Evolutionary conservation across 1,140 invertebrate species (phyloP), one percentile per base, ranked within the genome.

Genomic region (Himalopsyche phryganea): DNA sequence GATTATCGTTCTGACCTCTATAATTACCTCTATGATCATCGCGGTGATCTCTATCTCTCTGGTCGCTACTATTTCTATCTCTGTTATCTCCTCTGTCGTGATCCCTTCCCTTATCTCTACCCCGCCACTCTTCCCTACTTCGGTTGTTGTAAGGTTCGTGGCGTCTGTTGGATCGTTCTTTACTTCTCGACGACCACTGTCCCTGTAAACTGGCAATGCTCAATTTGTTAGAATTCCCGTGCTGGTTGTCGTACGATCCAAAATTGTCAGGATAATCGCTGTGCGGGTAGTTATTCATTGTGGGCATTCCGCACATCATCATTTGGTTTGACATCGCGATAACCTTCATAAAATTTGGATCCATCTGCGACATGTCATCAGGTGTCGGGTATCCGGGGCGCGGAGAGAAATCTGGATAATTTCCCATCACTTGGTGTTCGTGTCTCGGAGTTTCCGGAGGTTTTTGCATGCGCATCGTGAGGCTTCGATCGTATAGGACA

Each of bases 401-500:
- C 14, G 10, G 51, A 35, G 47, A 18, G 11, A 17, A 38, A 18
- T 51, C 44, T 20, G 4, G 69, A 69, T 13, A 72, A 49, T n/a
- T 60, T 36, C 0, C 59, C 59, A 54, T 44, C 17, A n/a, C n/a
- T 40, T 48, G 20, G 69, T 68, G 58, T 76, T 75, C 14, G 53
- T 58, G 4, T 41, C 15, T n/a, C 38, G 33, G 15, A 42, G 36
- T n/a, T 20, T 45, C 42, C 6, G 42, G 18, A 4, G 18, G 14
- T 23, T 49, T 56, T 49, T 56, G 53, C 45, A 42, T 48, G 68
- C 80, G 77, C 41, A 84, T 64, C 44, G 66, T 68, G 20, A 82
- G 55, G 2, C 64, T 63, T 40, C 74, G 71, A 64, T 81, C 75
- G 52, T 75, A 87, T 7, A 88, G 61, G 1, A 68, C 61, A 19